Percentiles rank a stretch among this genome's conserved stretches.
These are phyloP conservation scores for Cheilosia soror DNA, from an alignment of 2,888 invertebrate species.

Conservation along the genomic window DNA sequence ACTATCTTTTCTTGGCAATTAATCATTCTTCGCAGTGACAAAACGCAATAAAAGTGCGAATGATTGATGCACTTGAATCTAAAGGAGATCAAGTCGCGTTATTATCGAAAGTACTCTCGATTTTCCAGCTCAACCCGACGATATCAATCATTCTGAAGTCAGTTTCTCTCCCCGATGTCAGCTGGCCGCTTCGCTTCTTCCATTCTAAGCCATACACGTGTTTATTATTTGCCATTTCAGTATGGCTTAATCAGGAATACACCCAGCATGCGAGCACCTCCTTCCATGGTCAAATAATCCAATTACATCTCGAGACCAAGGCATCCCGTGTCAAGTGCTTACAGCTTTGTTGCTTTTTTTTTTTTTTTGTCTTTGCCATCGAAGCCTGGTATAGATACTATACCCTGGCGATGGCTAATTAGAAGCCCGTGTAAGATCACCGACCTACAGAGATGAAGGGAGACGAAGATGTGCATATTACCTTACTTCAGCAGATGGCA, in stretches of 20 bases:
- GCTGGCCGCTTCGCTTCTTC: background rate
- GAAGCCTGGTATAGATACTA: conserved; percentile 2
- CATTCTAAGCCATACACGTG: conserved; percentile 28
- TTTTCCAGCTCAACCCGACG: conserved; percentile 54
- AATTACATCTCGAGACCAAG: conserved; percentile 48
- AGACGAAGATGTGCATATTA: conserved; percentile 6
- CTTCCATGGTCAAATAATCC: conserved; percentile 50
- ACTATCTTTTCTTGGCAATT: conserved; percentile 48
- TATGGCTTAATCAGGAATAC: conserved; percentile 64
- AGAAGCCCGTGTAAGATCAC: conserved; percentile 68
- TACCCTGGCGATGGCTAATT: conserved; percentile 54
- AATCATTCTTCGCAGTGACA: conserved; percentile 60
- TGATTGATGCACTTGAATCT: conserved; percentile 65
- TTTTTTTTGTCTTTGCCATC: background rate
- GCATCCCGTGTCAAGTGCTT: conserved; percentile 40
- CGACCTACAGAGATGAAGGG: conserved; percentile 56
- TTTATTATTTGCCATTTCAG: conserved; percentile 38
- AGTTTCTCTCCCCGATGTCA: conserved; percentile 2
- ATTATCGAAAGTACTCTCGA: conserved; percentile 72
- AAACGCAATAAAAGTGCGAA: conserved; percentile 68
- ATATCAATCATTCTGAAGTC: conserved; percentile 65
- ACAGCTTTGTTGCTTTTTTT: conserved; percentile 6
- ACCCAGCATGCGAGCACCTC: conserved; percentile 45
- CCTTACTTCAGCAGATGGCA: conserved; percentile 42
- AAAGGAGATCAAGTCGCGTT: conserved; percentile 51